Conservation (phyloP, 2,888 invertebrate genomes). For the Tetheella fluctuosa region DNA sequence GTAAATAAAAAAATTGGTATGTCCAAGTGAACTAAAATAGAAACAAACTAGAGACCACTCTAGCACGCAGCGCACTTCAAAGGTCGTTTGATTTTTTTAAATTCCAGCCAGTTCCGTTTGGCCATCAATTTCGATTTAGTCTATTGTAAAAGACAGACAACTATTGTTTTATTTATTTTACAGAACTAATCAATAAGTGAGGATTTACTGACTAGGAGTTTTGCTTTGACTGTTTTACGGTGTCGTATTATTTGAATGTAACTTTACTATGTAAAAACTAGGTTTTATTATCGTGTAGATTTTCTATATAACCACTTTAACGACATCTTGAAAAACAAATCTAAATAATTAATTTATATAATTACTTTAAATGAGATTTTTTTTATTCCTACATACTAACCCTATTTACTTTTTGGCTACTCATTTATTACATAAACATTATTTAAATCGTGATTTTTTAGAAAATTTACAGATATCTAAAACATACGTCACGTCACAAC, state of each 20-base stretch:
- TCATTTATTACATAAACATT: too few relatives aligned
- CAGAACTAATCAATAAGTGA: conserved; percentile 1
- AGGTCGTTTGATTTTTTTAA: conserved; percentile 3
- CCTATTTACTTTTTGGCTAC: too few relatives aligned
- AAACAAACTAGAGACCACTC: not conserved
- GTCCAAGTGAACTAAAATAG: not conserved
- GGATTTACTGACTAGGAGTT: too few relatives aligned
- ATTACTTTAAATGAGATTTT: too few relatives aligned
- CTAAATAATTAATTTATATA: not conserved
- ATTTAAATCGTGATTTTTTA: too few relatives aligned
- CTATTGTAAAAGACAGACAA: not conserved
- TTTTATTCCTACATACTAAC: too few relatives aligned
- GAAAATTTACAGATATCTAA: too few relatives aligned
- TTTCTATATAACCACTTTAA: too few relatives aligned
- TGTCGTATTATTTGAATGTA: not conserved
- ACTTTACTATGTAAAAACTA: too few relatives aligned
- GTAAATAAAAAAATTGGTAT: not conserved
- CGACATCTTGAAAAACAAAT: not conserved
- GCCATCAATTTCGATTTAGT: conserved; percentile 6
- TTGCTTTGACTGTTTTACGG: not conserved
- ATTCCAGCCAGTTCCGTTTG: not conserved
- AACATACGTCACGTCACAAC: too few relatives aligned
- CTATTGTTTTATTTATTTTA: not conserved
- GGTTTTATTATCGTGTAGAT: too few relatives aligned
- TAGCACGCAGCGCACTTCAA: not conserved